Conservation (phyloP, 2,888 invertebrate genomes). For the Sphaerophoria rueppellii region DNA sequence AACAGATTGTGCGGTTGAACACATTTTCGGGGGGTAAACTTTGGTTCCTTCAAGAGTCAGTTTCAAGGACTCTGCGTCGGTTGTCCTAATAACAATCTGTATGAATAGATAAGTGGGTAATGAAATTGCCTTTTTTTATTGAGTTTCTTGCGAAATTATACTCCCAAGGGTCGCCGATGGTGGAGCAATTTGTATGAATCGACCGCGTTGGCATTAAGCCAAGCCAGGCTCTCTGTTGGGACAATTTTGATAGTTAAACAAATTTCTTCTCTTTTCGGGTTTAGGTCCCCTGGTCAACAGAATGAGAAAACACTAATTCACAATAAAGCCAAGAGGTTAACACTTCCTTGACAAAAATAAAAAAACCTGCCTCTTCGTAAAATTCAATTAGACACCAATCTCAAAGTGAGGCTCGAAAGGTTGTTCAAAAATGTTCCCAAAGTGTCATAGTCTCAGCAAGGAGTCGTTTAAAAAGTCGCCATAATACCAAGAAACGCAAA, state of each 20-base stretch:
- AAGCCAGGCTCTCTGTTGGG: neutral
- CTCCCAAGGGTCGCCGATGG: neutral
- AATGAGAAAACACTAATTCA: constrained; percentile 12
- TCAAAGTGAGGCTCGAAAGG: constrained; percentile 8
- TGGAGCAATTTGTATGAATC: constrained; percentile 24
- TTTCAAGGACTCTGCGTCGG: neutral
- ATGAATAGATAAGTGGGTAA: constrained; percentile 60
- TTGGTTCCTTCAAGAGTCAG: neutral
- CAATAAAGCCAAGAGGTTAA: constrained; percentile 27
- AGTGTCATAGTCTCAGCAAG: neutral
- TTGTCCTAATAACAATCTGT: constrained; percentile 30
- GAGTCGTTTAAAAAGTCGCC: neutral
- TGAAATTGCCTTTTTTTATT: constrained; percentile 41
- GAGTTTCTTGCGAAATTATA: constrained; percentile 16
- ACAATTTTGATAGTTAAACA: neutral
- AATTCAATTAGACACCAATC: constrained; percentile 9
- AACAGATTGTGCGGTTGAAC: constrained; percentile 7
- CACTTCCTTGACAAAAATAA: constrained; percentile 10
- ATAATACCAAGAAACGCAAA: neutral
- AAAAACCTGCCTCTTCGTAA: constrained; percentile 2
- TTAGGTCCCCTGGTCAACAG: neutral
- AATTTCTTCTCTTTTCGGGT: neutral
- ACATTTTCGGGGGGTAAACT: neutral
- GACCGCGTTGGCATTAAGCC: constrained; percentile 6
- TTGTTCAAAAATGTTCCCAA: constrained; percentile 23